Percentiles rank a stretch among this genome's conserved stretches.
Evolutionary conservation across 1,140 invertebrate species (phyloP).

Genomic region (Lepidurus couesii): DNA sequence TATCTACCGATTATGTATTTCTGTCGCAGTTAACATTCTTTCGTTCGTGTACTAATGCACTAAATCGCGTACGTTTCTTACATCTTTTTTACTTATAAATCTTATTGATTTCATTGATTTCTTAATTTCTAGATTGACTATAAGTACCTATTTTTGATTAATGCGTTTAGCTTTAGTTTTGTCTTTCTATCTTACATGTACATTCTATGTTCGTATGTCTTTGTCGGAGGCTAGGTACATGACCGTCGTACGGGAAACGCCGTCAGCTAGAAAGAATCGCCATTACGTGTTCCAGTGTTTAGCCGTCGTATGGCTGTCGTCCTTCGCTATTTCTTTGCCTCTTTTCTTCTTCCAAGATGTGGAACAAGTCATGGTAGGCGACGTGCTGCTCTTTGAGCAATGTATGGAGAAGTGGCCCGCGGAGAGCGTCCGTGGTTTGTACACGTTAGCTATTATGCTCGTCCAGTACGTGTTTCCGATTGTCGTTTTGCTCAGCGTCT

Average conservation of each 20-base stretch:
- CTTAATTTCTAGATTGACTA: too few relatives aligned
- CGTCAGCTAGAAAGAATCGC: background rate
- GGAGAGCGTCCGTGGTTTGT: background rate
- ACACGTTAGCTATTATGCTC: conserved; percentile 1
- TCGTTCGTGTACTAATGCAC: too few relatives aligned
- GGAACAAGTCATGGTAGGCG: conserved; percentile 16
- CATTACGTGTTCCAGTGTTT: background rate
- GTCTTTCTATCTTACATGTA: background rate
- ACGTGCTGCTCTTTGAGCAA: background rate
- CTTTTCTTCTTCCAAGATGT: conserved; percentile 26
- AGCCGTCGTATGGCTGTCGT: conserved; percentile 13
- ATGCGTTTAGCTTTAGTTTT: background rate
- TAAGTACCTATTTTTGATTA: too few relatives aligned
- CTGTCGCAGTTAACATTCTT: too few relatives aligned
- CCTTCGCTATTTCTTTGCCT: conserved; percentile 13
- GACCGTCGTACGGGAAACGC: conserved; percentile 25
- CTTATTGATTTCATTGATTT: too few relatives aligned
- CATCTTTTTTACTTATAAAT: too few relatives aligned
- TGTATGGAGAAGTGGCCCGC: conserved; percentile 27
- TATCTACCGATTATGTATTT: too few relatives aligned
- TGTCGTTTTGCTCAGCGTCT: conserved; percentile 5
- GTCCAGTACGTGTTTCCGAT: conserved; percentile 27
- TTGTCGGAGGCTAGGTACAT: background rate
- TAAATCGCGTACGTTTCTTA: too few relatives aligned
- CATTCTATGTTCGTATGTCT: background rate